Evolutionary conservation across 2,888 invertebrate species (phyloP).

Genomic region (Caradrina clavipalpis): DNA sequence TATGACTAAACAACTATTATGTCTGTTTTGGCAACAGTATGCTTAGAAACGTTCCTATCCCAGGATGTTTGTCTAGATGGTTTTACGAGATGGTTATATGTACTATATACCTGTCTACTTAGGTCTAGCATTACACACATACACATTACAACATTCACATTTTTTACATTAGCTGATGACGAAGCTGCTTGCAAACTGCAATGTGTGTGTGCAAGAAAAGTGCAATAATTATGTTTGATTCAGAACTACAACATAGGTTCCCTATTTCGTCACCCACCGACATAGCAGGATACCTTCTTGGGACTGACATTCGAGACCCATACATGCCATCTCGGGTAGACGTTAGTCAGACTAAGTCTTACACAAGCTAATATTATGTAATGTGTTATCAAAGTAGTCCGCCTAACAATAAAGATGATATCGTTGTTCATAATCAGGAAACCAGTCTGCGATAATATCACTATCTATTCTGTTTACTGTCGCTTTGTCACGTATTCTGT

Average conservation of each 20-base stretch:
- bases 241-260: not conserved
- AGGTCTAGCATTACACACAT: no score
- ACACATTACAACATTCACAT: no score
- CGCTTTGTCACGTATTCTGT: constrained; percentile 34
- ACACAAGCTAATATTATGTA: constrained; percentile 22
- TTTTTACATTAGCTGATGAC: not conserved
- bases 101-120: no score
- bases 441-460: constrained; percentile 16
- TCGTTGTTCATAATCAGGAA: not conserved
- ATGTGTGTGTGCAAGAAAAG: no score
- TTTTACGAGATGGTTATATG: no score
- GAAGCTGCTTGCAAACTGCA: not conserved
- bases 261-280: constrained; percentile 6
- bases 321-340: not conserved
- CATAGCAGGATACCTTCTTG: not conserved
- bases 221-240: not conserved
- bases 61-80: no score
- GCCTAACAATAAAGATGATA: constrained; percentile 1
- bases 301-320: constrained; percentile 9
- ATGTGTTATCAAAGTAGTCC: constrained; percentile 6
- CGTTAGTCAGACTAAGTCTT: not conserved
- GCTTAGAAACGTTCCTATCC: no score
- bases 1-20: no score
- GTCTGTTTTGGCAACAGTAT: no score
- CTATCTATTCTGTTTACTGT: constrained; percentile 29